Conservation (phyloP, 2,113 vertebrate species). For the Antigone vipio region DNA sequence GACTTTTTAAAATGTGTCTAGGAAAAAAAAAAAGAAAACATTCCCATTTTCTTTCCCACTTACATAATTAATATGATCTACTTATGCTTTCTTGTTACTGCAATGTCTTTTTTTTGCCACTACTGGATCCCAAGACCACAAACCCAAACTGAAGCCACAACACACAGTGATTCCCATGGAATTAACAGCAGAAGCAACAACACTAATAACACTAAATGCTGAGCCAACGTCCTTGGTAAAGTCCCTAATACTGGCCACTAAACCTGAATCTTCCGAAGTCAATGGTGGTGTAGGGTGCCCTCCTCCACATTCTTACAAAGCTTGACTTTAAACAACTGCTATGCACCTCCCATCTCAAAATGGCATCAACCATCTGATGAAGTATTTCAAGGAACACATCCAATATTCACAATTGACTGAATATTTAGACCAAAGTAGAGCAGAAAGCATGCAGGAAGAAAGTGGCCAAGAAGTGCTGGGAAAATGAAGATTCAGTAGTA, state of each 20-base stretch:
- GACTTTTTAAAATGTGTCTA: not conserved
- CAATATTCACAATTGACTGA: not conserved
- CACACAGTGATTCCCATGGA: not conserved
- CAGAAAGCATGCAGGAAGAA: not conserved
- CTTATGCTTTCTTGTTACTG: not conserved
- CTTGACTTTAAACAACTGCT: not conserved
- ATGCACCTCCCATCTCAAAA: not conserved
- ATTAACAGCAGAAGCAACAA: not conserved
- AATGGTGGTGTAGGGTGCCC: not conserved
- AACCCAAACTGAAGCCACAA: not conserved
- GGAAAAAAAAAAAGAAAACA: not conserved
- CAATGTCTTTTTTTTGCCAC: not conserved
- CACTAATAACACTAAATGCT: not conserved
- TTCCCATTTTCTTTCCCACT: not conserved
- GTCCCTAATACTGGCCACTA: not conserved
- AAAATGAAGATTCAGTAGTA: not conserved
- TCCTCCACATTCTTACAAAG: not conserved
- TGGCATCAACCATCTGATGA: not conserved
- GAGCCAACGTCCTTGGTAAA: not conserved
- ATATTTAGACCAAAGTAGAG: not conserved
- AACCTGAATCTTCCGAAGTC: not conserved
- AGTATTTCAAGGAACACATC: not conserved
- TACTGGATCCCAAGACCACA: not conserved
- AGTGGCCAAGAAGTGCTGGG: not conserved
- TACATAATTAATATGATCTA: not conserved